A percentile compares a stretch with the other conserved stretches of the same genome.
Evolutionary conservation across 2,888 invertebrate species (phyloP).

Genomic region (Nymphalis urticae): DNA sequence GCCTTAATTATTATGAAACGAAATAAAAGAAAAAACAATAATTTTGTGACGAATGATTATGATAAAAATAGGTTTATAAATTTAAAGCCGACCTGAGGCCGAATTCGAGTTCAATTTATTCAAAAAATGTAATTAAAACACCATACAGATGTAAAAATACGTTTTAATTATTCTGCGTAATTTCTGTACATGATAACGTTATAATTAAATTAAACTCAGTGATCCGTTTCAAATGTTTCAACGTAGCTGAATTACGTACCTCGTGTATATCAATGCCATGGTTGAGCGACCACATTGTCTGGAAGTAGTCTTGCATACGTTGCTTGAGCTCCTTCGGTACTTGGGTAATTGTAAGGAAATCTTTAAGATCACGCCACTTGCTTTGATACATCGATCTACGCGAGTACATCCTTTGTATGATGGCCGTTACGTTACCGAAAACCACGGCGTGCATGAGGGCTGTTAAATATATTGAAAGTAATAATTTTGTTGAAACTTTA

Average conservation of each 20-base stretch:
- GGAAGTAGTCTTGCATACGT: constrained; percentile 98
- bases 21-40: too few species aligned
- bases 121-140: background rate
- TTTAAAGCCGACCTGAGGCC: too few species aligned
- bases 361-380: constrained; percentile 97
- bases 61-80: too few species aligned
- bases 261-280: constrained; percentile 98
- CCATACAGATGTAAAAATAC: background rate
- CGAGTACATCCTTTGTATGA: constrained; percentile 98
- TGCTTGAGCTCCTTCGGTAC: constrained; percentile 97
- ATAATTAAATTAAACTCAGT: constrained; percentile 14
- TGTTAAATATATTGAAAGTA: constrained; percentile 56
- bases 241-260: constrained; percentile 75
- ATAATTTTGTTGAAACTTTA: too few species aligned
- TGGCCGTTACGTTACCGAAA: constrained; percentile 98
- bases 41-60: too few species aligned
- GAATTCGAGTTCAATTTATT: too few species aligned
- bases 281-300: constrained; percentile 98
- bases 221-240: constrained; percentile 13
- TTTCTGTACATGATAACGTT: background rate
- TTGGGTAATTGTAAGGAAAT: constrained; percentile 96
- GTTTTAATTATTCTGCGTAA: background rate
- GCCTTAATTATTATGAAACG: too few species aligned
- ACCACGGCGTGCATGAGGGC: constrained; percentile 99
- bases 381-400: constrained; percentile 95